phyloP scores from a whole-genome alignment of 2,888 invertebrate species.

The Lasioglossum malachurum region DNA sequence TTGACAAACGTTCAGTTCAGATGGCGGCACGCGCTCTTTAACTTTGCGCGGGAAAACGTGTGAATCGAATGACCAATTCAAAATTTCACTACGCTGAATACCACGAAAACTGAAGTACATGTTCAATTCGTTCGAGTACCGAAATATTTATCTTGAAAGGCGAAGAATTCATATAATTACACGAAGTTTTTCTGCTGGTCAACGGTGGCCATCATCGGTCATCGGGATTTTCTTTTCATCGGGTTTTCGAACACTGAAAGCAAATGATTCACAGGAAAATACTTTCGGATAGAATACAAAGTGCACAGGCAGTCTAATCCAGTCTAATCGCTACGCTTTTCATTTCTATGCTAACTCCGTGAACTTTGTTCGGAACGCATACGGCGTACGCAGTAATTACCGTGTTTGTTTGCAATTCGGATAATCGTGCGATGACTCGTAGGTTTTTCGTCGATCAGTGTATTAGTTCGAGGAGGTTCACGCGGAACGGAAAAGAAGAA shows the following conservation, averaged over 20 bases:
- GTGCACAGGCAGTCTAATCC: not conserved
- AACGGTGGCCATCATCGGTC: not conserved
- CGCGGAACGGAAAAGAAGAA: not conserved
- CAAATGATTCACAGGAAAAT: not conserved
- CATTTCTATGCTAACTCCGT: not conserved
- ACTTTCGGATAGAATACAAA: not conserved
- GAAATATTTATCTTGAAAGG: not conserved
- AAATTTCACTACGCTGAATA: not conserved
- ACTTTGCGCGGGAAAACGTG: not conserved
- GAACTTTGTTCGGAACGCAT: not conserved
- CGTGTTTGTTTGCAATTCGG: not conserved
- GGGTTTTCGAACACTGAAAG: not conserved
- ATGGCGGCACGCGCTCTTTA: constrained; percentile 34
- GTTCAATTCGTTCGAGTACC: not conserved
- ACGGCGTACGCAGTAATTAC: not conserved
- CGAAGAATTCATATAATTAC: not conserved
- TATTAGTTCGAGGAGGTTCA: not conserved
- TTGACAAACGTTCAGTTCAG: constrained; percentile 27
- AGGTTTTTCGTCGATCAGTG: not conserved
- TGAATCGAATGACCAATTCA: not conserved
- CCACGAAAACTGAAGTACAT: not conserved
- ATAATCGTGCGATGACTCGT: not conserved
- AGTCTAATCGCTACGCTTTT: not conserved
- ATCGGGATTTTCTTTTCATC: not conserved
- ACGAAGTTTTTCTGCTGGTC: not conserved